Percentiles rank a stretch among this genome's conserved stretches.
phyloP scores from a whole-genome alignment of 2,888 invertebrate species.

The Morpho deidamia region DNA sequence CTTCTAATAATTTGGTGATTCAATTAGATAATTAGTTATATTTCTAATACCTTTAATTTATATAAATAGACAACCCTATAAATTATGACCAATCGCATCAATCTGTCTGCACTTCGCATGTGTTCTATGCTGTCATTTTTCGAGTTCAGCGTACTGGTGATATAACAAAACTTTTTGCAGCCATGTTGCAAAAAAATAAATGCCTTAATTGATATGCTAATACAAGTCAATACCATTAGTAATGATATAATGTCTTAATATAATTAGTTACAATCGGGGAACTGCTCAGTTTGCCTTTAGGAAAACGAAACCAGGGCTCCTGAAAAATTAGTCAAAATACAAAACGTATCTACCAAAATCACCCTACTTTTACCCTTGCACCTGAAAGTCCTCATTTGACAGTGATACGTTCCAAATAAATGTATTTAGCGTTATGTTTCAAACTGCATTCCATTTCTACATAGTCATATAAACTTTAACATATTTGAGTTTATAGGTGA shows the following conservation, averaged over 20 bases:
- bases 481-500: too few species aligned
- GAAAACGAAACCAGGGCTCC: background rate
- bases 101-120: slow-evolving; percentile 15
- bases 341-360: too few species aligned
- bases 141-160: slow-evolving; percentile 15
- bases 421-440: too few species aligned
- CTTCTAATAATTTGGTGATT: too few species aligned
- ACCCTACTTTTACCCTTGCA: too few species aligned
- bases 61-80: slow-evolving; percentile 10
- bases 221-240: slow-evolving; percentile 32
- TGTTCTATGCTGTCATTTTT: slow-evolving; percentile 19
- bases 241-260: background rate
- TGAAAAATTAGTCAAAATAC: too few species aligned
- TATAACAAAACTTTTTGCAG: slow-evolving; percentile 13
- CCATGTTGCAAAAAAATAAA: slow-evolving; percentile 10
- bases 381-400: too few species aligned
- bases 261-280: background rate
- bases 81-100: slow-evolving; percentile 12
- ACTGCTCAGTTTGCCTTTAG: background rate
- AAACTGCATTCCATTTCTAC: too few species aligned
- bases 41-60: too few species aligned
- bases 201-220: slow-evolving; percentile 8
- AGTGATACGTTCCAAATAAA: too few species aligned
- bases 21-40: too few species aligned
- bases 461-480: too few species aligned